Evolutionary conservation across 2,113 vertebrate genomes (phyloP).

Genomic region (Dromiciops gliroides): DNA sequence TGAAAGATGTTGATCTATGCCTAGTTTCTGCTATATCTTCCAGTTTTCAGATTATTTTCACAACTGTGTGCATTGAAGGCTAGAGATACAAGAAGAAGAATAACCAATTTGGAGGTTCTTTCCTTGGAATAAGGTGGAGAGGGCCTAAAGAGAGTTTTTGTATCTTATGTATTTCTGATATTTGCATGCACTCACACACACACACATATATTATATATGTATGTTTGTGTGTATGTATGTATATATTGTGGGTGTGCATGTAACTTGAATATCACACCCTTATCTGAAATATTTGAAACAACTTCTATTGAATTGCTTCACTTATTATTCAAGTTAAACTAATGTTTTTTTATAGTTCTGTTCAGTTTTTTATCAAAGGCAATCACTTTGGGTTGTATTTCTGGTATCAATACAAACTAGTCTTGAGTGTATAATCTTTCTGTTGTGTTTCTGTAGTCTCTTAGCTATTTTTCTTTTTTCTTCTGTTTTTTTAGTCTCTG

Average conservation of each 20-base stretch:
- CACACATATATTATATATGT: too few relatives aligned
- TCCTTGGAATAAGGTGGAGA: not conserved
- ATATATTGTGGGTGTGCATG: too few relatives aligned
- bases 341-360: not conserved
- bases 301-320: not conserved
- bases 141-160: not conserved
- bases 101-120: not conserved
- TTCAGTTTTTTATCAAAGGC: not conserved
- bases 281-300: not conserved
- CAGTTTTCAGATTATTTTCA: not conserved
- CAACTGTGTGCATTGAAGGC: not conserved
- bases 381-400: not conserved
- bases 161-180: not conserved
- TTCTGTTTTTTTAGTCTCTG: not conserved
- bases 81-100: not conserved
- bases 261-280: not conserved
- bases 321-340: not conserved
- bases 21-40: too few relatives aligned
- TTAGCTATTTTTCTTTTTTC: not conserved
- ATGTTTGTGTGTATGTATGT: too few relatives aligned
- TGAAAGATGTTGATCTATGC: too few relatives aligned
- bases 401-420: not conserved
- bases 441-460: not conserved
- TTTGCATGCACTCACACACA: too few relatives aligned
- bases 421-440: not conserved